phyloP scores from a whole-genome alignment of 2,113 vertebrate species.

The Bujurquina vittata region DNA sequence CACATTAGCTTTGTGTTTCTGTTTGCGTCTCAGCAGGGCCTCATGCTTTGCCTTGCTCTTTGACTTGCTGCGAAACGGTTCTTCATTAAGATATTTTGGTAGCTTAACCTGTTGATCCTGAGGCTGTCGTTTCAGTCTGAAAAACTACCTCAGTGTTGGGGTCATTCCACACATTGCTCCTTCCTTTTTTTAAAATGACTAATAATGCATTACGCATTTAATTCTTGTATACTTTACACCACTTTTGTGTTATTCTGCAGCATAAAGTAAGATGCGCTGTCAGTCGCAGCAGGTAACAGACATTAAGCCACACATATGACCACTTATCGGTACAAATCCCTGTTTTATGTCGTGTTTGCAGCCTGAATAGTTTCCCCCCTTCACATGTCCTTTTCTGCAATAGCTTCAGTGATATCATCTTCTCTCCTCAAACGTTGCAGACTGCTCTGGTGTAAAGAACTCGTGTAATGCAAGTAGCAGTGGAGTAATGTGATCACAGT shows the following conservation, averaged over 20 bases:
- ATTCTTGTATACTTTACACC: not conserved
- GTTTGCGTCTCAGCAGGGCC: not conserved
- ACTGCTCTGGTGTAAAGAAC: not conserved
- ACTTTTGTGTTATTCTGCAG: not conserved
- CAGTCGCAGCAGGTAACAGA: not conserved
- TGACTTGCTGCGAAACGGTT: not conserved
- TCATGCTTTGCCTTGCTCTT: not conserved
- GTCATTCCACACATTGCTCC: not conserved
- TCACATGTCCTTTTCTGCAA: accelerated
- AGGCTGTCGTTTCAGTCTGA: not conserved
- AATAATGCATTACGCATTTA: not conserved
- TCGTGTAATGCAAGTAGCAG: not conserved
- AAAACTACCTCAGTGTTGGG: not conserved
- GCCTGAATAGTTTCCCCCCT: not conserved
- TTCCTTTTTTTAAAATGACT: not conserved
- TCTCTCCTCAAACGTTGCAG: not conserved
- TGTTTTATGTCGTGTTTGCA: not conserved
- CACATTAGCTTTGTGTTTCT: not conserved
- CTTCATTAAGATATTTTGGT: not conserved
- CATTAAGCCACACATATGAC: not conserved
- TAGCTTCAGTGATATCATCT: no score
- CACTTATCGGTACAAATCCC: not conserved
- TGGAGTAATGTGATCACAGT: not conserved
- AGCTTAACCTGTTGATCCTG: not conserved
- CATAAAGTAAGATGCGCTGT: not conserved